Conservation (phyloP, 1,140 invertebrate species). For the Aphidius gifuensis region DNA sequence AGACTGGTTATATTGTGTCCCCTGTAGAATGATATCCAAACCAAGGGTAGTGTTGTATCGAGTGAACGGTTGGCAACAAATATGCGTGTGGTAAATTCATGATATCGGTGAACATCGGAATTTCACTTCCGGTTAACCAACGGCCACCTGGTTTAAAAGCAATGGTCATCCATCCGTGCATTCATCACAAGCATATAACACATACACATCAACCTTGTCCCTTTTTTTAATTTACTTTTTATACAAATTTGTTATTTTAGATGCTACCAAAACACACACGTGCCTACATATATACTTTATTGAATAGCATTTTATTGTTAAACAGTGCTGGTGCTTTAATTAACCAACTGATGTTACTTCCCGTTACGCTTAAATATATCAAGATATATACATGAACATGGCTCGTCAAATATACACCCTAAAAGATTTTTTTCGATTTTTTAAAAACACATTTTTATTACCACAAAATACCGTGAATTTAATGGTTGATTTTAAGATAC, state of each 20-base stretch:
- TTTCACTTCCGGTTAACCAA: conserved; percentile 40
- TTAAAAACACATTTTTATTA: too few species aligned
- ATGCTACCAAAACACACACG: conserved; percentile 3
- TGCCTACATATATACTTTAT: background rate
- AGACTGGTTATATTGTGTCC: conserved; percentile 23
- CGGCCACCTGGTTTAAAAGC: conserved; percentile 33
- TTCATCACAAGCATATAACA: background rate
- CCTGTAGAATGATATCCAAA: background rate
- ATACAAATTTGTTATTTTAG: background rate
- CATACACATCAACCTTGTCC: background rate
- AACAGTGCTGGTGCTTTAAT: background rate
- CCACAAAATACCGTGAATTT: too few species aligned
- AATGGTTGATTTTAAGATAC: too few species aligned
- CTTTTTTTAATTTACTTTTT: conserved; percentile 8
- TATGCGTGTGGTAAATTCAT: conserved; percentile 1
- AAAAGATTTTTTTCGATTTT: too few species aligned
- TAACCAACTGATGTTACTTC: conserved; percentile 11
- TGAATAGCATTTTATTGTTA: background rate
- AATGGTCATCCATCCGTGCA: conserved; percentile 29
- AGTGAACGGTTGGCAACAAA: too few species aligned
- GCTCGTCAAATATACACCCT: too few species aligned
- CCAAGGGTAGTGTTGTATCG: conserved; percentile 3
- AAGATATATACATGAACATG: too few species aligned
- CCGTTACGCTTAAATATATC: background rate
- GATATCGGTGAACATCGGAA: conserved; percentile 33